Base-by-base conservation (phyloP, 2,888 invertebrate species). In the Ormyrus nitidulus region DNA sequence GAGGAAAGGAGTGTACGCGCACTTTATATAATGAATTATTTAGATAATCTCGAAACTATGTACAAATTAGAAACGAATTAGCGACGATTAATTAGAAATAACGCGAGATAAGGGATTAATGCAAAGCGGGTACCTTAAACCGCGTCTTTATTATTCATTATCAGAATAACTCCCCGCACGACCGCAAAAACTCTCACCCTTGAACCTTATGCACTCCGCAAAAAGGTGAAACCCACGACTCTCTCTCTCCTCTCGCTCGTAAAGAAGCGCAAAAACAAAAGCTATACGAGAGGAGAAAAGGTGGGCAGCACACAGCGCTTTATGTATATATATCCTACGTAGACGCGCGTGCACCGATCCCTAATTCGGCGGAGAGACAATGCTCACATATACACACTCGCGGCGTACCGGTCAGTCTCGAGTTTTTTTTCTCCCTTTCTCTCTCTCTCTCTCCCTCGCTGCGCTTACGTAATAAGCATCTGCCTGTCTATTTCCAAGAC, bases 391-490 rank as follows among this genome's bases (percentile, higher is more conserved):
- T 3, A 34, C 34, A 19, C 19, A 34, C 4, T 4, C 34, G 34
- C 34, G 34, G 34, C 34, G 34, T 34, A 7, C 7, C 9, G 19
- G 7, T 7, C 13, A 46, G 5, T 46, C 44, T 62, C 46, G 64
- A 1, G 19, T 8, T 10, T 7, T 13, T 49, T n/a, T 11, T n/a
- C 13, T 13, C 13, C 13, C 13, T 13, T 49, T 48, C 49, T 13
- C 49, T 48, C 19, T 19, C 19, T 19, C 19, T 19, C 19, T 19
- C 19, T 19, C 19, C 19, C 19, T 19, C 19, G 19, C 19, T 44
- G n/a, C 69, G 2, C 69, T 69, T 70, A n/a, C 58, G 58, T 13
- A 70, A 70, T 7, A 46, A 44, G 13, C 69, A 70, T 54, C 68
- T 5, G 13, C 4, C 51, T 54, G 11, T 71, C 44, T 51, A 7